phyloP scores from a whole-genome alignment of 2,113 vertebrate species.

The Terrapene triunguis region DNA sequence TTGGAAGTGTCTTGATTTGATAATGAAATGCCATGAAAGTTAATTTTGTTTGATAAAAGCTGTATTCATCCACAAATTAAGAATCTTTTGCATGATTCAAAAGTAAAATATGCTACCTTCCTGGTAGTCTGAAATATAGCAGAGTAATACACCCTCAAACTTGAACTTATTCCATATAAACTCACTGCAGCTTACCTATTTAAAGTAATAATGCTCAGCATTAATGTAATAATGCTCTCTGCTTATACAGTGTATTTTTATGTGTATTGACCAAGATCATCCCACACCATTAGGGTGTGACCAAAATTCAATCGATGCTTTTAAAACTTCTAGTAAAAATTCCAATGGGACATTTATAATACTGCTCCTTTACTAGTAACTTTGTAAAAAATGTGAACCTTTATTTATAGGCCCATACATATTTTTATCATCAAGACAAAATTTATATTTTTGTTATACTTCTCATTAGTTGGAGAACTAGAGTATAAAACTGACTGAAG shows the following conservation, averaged over 20 bases:
- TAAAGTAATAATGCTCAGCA: not conserved
- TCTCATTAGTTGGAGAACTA: conserved; percentile 26
- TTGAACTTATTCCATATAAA: conserved; percentile 23
- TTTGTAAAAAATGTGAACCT: not conserved
- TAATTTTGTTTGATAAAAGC: conserved; percentile 34
- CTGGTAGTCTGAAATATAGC: not conserved
- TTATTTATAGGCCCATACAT: not conserved
- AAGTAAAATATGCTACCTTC: not conserved
- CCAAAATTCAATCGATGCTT: not conserved
- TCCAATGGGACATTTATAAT: not conserved
- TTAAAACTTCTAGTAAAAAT: not conserved
- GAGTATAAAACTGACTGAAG: not conserved
- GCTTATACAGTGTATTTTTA: not conserved
- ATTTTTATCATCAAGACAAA: not conserved
- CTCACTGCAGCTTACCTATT: not conserved
- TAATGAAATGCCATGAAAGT: conserved; percentile 56
- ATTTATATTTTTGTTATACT: not conserved
- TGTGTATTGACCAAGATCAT: not conserved
- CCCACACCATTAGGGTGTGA: not conserved
- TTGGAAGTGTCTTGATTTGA: conserved; percentile 25
- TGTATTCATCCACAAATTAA: not conserved
- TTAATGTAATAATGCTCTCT: conserved; percentile 2
- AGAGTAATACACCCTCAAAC: not conserved
- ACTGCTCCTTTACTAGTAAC: not conserved
- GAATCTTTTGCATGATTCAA: conserved; percentile 9